Evolutionary conservation across 2,113 vertebrate species (phyloP), one percentile per base, ranked within the genome.

Genomic region (Conger conger): DNA sequence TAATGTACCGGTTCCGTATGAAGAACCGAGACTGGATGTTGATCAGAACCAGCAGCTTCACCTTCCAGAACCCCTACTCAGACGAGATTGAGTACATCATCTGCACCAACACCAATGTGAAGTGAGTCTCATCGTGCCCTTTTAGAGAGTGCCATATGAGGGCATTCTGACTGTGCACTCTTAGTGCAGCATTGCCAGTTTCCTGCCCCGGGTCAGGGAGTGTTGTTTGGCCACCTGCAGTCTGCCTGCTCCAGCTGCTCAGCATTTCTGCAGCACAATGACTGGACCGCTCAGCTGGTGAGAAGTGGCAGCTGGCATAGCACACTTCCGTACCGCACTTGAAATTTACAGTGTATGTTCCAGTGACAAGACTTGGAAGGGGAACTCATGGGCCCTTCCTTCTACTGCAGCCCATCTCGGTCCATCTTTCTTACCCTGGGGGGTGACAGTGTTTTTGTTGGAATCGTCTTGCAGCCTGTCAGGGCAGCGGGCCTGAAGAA

Each of bases 41-140:
- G 86, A 97, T 99, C 92, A 93, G 98, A 88, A 99, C 97, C 88
- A 99, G 98, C 96, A 99, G 97, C 91, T 99, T 99, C 95, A 99
- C 98, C 0, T 99, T 99, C 93, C 98, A 99, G 95, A 99, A 99
- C 88, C 98, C 98, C 0, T 99, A 99, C 73, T 99, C 98, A 0
- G 98, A 99, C 13, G 98, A 99, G 93, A 99, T 99, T 0, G 98
- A 99, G 83, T 99, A 99, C 93, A 97, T 99, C 94, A 99, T 99
- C 94, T 99, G 98, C 93, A 99, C 98, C 93, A 99, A 99, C 94
- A 99, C 97, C 50, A 99, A 99, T 0, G 97, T 99, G 82, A 99
- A 99, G 98, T 99, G 96, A 0, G 98, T 96, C 63, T 18, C 0
- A 38, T 3, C 82, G n/a, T 68, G 0, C 0, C 33, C 53, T 63